A percentile compares a stretch with the other conserved stretches of the same genome.
Evolutionary conservation across 2,797 vertebrate genomes (phyloP).

Genomic region (Danio choprae): DNA sequence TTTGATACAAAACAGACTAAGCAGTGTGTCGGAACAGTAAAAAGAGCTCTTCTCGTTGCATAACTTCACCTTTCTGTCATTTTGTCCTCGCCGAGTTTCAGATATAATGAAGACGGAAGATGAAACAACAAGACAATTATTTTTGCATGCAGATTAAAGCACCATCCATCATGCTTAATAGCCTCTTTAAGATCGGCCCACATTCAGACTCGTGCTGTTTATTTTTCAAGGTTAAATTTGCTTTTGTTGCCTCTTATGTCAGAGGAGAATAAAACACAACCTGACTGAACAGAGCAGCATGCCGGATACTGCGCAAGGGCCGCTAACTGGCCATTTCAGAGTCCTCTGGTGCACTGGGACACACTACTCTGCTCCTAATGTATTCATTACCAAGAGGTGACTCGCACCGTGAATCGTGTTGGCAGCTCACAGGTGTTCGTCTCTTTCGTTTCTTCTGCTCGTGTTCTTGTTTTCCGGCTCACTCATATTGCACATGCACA

Average conservation of each 20-base stretch:
- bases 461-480: slow-evolving; percentile 41
- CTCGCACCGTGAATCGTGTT: slow-evolving; percentile 18
- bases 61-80: slow-evolving; percentile 46
- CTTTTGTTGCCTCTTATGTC: slow-evolving; percentile 64
- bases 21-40: background rate
- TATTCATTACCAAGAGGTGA: slow-evolving; percentile 27
- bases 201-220: slow-evolving; percentile 71
- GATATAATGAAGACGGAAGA: slow-evolving; percentile 83
- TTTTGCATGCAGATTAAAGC: slow-evolving; percentile 80
- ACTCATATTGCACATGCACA: slow-evolving; percentile 29
- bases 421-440: slow-evolving; percentile 54
- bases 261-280: slow-evolving; percentile 29
- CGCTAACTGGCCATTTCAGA: background rate
- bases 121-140: slow-evolving; percentile 79
- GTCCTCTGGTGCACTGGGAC: background rate
- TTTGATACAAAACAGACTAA: background rate
- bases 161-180: slow-evolving; percentile 83
- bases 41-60: slow-evolving; percentile 37
- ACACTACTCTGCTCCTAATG: background rate
- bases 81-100: slow-evolving; percentile 64
- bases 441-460: slow-evolving; percentile 43
- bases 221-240: slow-evolving; percentile 79
- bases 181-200: slow-evolving; percentile 76
- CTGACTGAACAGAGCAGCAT: slow-evolving; percentile 5
- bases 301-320: background rate